These are phyloP conservation scores for Saccopteryx bilineata DNA, from an alignment of 2,113 vertebrate genomes.

Conservation along the genomic window DNA sequence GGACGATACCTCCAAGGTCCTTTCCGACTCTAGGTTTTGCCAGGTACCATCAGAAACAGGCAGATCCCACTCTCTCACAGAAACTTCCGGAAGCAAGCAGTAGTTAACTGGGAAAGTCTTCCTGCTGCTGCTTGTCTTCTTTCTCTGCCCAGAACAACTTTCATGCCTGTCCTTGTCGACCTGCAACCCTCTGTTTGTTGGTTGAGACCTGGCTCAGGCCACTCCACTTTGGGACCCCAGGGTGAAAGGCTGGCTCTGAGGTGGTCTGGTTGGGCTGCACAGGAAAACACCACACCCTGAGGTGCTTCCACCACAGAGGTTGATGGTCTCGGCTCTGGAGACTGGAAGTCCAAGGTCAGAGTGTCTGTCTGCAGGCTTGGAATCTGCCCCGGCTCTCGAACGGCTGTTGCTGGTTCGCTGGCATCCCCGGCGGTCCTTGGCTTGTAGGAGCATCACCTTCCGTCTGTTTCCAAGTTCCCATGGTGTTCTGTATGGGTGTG, in stretches of 20 bases:
- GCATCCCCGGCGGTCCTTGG: background rate
- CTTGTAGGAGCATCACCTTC: too few relatives aligned
- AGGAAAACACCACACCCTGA: rapidly evolving
- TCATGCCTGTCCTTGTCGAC: background rate
- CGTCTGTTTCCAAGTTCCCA: background rate
- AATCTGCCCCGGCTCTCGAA: background rate
- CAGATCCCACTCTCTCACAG: background rate
- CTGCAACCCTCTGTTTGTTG: background rate
- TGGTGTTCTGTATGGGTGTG: background rate
- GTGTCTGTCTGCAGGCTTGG: background rate
- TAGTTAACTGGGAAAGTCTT: background rate
- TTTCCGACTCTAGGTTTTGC: background rate
- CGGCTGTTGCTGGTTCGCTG: background rate
- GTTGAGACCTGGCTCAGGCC: background rate
- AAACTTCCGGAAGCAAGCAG: background rate
- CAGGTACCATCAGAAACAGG: rapidly evolving
- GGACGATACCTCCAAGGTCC: background rate
- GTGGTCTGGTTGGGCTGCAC: background rate
- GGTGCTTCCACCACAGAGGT: background rate
- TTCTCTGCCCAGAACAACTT: background rate
- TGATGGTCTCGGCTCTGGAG: background rate
- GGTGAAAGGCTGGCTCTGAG: background rate
- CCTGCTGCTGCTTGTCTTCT: too few relatives aligned
- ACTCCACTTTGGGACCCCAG: rapidly evolving
- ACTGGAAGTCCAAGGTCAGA: background rate